Evolutionary conservation across 2,888 invertebrate species (phyloP).

Genomic region (Philonicus albiceps): DNA sequence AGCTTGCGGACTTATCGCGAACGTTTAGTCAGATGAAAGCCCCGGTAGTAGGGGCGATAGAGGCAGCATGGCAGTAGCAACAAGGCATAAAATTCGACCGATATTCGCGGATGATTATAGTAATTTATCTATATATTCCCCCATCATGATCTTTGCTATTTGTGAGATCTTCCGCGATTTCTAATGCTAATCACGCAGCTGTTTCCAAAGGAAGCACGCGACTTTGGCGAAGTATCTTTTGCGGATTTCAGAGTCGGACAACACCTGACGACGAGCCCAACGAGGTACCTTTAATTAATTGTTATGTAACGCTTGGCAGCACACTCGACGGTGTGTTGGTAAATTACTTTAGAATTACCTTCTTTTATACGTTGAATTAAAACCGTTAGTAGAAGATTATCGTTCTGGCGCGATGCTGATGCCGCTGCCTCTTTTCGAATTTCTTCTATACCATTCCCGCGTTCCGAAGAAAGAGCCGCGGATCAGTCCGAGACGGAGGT

Average conservation of each 20-base stretch:
- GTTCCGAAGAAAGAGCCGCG: slow-evolving; percentile 18
- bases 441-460: slow-evolving; percentile 11
- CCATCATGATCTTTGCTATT: background rate
- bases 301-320: slow-evolving; percentile 44
- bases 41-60: background rate
- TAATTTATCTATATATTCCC: slow-evolving; percentile 8
- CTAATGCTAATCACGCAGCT: background rate
- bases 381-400: slow-evolving; percentile 44
- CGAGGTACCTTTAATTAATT: slow-evolving; percentile 42
- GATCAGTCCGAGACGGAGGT: slow-evolving; percentile 16
- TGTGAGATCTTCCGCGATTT: background rate
- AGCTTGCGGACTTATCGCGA: background rate
- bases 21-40: background rate
- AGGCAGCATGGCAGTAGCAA: slow-evolving; percentile 2
- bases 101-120: slow-evolving; percentile 21
- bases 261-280: slow-evolving; percentile 18
- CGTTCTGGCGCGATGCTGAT: background rate
- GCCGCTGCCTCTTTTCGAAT: slow-evolving; percentile 12
- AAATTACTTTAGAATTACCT: slow-evolving; percentile 42
- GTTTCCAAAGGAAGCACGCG: slow-evolving; percentile 8
- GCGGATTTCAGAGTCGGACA: background rate
- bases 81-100: slow-evolving; percentile 37
- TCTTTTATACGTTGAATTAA: slow-evolving; percentile 40
- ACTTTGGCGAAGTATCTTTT: background rate
- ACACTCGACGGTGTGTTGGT: slow-evolving; percentile 34